Conservation (phyloP, 2,888 invertebrate species). For the Monopis laevigella region DNA sequence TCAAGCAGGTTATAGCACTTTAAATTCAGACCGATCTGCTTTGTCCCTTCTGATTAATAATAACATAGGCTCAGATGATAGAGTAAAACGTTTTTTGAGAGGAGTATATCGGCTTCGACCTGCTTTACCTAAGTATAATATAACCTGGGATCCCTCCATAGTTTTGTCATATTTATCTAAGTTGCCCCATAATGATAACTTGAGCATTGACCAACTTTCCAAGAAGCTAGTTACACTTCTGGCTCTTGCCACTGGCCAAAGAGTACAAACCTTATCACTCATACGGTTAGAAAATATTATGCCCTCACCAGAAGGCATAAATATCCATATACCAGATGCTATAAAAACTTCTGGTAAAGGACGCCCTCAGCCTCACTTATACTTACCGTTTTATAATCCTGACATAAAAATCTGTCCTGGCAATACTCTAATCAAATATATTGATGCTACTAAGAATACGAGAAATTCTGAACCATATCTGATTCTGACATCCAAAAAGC, state of each 20-base stretch:
- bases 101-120: constrained; percentile 5
- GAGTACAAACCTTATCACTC: constrained; percentile 6
- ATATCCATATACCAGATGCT: neutral
- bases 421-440: neutral
- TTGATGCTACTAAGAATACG: neutral
- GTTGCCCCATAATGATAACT: neutral
- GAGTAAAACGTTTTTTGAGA: constrained; percentile 6
- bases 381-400: constrained; percentile 7
- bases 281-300: constrained; percentile 1
- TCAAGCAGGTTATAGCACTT: neutral
- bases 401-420: constrained; percentile 9
- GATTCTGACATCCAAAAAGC: constrained; percentile 5
- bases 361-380: neutral
- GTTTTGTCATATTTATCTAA: constrained; percentile 3
- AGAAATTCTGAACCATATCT: neutral
- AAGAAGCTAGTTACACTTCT: constrained; percentile 9
- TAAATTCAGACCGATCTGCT: constrained; percentile 6
- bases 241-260: constrained; percentile 5
- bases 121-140: neutral
- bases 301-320: neutral
- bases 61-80: neutral
- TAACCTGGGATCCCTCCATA: constrained; percentile 1
- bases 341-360: neutral
- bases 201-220: neutral
- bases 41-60: neutral